Evolutionary conservation across 1,140 invertebrate genomes (phyloP).

Genomic region (Drosophila mayri): DNA sequence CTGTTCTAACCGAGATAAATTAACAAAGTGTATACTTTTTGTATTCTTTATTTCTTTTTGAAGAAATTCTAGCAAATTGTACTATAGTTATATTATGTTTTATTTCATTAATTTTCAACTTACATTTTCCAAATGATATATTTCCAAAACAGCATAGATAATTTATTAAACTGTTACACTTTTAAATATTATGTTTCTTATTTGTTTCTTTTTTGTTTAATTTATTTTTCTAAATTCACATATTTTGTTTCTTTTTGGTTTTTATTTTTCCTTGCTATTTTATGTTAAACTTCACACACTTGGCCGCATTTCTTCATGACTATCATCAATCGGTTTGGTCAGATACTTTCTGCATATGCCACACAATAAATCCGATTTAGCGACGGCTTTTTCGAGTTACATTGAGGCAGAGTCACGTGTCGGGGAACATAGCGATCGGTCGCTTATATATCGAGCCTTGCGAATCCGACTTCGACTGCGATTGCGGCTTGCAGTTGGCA

Average conservation of each 20-base stretch:
- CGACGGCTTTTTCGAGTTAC: conserved; percentile 57
- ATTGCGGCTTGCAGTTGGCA: conserved; percentile 3
- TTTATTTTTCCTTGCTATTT: neutral
- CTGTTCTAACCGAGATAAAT: conserved; percentile 1
- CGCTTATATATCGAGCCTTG: conserved; percentile 11
- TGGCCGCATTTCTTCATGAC: neutral
- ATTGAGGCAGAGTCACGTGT: conserved; percentile 57
- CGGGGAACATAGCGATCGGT: conserved; percentile 50
- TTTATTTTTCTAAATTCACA: conserved; percentile 5
- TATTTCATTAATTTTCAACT: neutral
- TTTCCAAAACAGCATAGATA: conserved; percentile 46
- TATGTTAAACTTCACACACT: conserved; percentile 25
- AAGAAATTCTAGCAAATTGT: neutral
- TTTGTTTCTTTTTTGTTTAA: neutral
- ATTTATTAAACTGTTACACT: conserved; percentile 4
- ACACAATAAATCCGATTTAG: conserved; percentile 35
- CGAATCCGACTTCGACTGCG: conserved; percentile 7
- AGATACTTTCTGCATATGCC: conserved; percentile 12
- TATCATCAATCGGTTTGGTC: conserved; percentile 14
- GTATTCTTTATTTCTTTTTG: too few relatives aligned
- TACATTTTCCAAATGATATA: conserved; percentile 35
- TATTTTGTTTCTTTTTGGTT: conserved; percentile 6
- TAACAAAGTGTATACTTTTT: neutral
- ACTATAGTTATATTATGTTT: too few relatives aligned
- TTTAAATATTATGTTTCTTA: neutral